Conservation (phyloP, 2,888 invertebrate genomes). For the Cheilosia urbana region DNA sequence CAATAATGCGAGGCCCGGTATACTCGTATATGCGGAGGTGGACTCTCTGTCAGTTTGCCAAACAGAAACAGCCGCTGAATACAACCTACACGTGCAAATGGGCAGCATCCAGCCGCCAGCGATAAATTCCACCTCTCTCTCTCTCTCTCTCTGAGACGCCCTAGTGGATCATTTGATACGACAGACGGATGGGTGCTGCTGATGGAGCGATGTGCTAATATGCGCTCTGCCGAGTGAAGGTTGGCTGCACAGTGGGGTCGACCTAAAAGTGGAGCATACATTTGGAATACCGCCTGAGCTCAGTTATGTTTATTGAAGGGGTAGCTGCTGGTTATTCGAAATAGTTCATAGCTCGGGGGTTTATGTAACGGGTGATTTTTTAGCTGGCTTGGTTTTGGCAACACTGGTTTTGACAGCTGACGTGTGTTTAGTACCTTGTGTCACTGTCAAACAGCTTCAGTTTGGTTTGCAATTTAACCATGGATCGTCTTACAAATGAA, state of each 20-base stretch:
- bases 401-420: too few relatives aligned
- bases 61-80: conserved; percentile 63
- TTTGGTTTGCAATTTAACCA: too few relatives aligned
- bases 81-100: conserved; percentile 72
- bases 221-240: conserved; percentile 16
- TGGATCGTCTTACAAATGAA: too few relatives aligned
- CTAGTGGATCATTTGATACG: conserved; percentile 66
- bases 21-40: conserved; percentile 61
- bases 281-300: too few relatives aligned
- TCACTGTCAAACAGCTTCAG: too few relatives aligned
- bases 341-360: too few relatives aligned
- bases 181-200: conserved; percentile 68
- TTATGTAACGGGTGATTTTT: too few relatives aligned
- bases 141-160: conserved; percentile 29
- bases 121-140: conserved; percentile 58
- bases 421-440: too few relatives aligned
- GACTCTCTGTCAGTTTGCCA: conserved; percentile 73
- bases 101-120: conserved; percentile 59
- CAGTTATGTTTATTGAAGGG: too few relatives aligned
- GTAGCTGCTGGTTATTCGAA: too few relatives aligned
- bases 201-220: conserved; percentile 71
- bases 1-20: conserved; percentile 6
- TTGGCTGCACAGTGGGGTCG: conserved; percentile 13
- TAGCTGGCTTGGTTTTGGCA: too few relatives aligned
- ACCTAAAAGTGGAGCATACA: not conserved